Evolutionary conservation across 2,113 vertebrate species (phyloP), one percentile per base, ranked within the genome.

Genomic region (Dromaius novaehollandiae): DNA sequence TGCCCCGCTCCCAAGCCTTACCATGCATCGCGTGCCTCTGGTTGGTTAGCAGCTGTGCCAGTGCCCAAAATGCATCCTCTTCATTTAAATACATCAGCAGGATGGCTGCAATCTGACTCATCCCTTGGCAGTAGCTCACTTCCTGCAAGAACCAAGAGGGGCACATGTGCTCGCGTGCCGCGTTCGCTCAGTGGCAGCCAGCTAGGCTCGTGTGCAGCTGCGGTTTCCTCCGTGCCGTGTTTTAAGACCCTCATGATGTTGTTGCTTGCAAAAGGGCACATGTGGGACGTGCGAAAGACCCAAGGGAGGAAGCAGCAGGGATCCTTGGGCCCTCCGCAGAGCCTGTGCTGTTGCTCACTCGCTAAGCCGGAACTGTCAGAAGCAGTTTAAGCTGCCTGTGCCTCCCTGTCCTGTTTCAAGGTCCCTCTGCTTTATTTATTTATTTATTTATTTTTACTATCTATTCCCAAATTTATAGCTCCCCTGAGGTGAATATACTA

Each of bases 101-200:
- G 96, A 99, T 98, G 85, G 99, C 99, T 56, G 98, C 99, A 0
- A 99, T 98, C 97, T 99, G 99, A 97, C 99, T 99, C 99, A 99
- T 99, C 64, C 99, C 99, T 96, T 99, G 99, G 97, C 99, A 99
- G 97, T 99, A 99, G 98, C 99, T 99, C 93, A 99, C 99, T 96
- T 99, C 99, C 99, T 99, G 97, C n/a, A 96, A 96, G 28, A 91
- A 69, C 28, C 90, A 83, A 75, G 76, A 93, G 32, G 19, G 19
- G 16, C 25, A 88, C 28, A 60, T 0, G 2, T 71, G 60, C 53
- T 78, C 44, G 34, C 68, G 69, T 9, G 53, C 51, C 7, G 55
- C 82, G 24, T 51, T 21, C 75, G 65, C 60, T 65, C 21, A 36
- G 44, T 9, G 68, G 82, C 25, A 46, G 16, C 78, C 21, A 17